Evolutionary conservation across 64 coral and sea anemone genomes (phyloP), one percentile per base, ranked within the genome.

Genomic region (Stichodactyla helianthus): DNA sequence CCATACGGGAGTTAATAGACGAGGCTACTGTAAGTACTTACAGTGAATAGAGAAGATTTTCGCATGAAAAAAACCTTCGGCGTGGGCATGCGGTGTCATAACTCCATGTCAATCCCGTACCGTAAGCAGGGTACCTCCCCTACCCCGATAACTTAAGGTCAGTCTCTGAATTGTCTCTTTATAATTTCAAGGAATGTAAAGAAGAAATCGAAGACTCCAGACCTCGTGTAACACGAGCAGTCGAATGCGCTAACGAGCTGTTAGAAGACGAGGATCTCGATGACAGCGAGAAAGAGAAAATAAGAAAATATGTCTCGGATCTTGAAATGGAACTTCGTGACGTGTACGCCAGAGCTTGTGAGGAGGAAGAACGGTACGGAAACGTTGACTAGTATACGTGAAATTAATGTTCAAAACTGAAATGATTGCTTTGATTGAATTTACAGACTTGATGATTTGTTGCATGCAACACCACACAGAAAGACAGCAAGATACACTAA

Each of bases 201-300:
- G 83, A 84, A 58, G 83, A 84, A 25, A 62, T 84, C 10, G 56
- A 84, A 84, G 54, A 84, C 25, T 57, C 20, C 20, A 84, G 53
- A 51, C 83, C 83, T 35, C 83, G 59, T 63, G 17, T 84, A 35
- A 58, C 55, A 31, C 83, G n/a, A 26, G 83, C 83, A 50, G 22
- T 84, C 6, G 59, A 63, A 5, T 63, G 53, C 27, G 83, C 83
- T 60, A 63, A 62, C 53, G 83, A 58, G 25, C 57, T 84, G 13
- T 44, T 84, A 84, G 53, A 59, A 60, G 83, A 84, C 56, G n/a
- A 84, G 5, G 59, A 58, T 6, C 4, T 84, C 23, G 15, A 51
- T 60, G 54, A 63, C 44, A 63, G n/a, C 53, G 83, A 84, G 31
- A 84, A 84, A 31, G 56, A 84, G 54, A 54, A 84, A 50, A 84